A percentile compares a stretch with the other conserved stretches of the same genome.
Conservation (phyloP, 1,140 invertebrate genomes). For the Littorina saxatilis region DNA sequence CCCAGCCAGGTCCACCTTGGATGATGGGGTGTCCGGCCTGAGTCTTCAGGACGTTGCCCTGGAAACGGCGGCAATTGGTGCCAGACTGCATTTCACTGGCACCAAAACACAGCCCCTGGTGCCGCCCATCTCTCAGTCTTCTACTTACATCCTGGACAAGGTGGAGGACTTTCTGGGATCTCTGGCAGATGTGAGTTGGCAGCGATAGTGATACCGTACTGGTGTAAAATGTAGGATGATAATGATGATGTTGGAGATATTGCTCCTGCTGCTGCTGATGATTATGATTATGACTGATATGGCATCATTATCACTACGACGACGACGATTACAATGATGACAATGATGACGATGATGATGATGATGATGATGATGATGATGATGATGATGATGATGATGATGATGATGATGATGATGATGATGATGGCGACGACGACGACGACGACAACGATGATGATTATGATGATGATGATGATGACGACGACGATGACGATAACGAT, state of each 20-base stretch:
- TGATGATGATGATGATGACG: neutral
- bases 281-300: neutral
- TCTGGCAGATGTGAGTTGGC: constrained; percentile 55
- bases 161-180: constrained; percentile 63
- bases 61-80: constrained; percentile 53
- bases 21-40: constrained; percentile 43
- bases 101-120: constrained; percentile 59
- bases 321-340: too few relatives aligned
- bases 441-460: too few relatives aligned
- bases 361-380: neutral
- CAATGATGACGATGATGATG: neutral
- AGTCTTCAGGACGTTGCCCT: constrained; percentile 50
- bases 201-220: too few relatives aligned
- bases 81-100: constrained; percentile 45
- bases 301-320: neutral
- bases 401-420: neutral
- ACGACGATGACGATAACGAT: neutral
- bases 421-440: neutral
- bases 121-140: constrained; percentile 65
- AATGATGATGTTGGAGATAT: neutral
- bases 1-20: constrained; percentile 39
- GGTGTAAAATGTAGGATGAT: neutral
- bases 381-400: neutral
- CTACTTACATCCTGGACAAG: constrained; percentile 62
- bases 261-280: too few relatives aligned